A percentile compares a stretch with the other conserved stretches of the same genome.
Conservation (phyloP, 1,140 invertebrate species). For the Temnothorax longispinosus region DNA sequence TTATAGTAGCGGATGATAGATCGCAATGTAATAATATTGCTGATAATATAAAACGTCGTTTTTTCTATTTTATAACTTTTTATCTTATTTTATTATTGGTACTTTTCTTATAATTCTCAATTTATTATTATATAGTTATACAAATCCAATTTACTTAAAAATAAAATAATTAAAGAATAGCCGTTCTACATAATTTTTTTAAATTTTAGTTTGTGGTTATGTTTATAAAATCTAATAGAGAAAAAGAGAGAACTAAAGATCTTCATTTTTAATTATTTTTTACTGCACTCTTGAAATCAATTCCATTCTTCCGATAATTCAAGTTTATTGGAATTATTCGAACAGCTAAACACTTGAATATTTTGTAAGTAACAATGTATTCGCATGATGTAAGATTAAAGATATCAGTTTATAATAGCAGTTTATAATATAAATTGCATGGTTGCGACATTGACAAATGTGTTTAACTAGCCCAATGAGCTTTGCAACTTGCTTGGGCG, state of each 20-base stretch:
- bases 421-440: constrained; percentile 20
- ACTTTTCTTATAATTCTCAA: not conserved
- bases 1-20: not conserved
- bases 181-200: not conserved
- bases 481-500: constrained; percentile 44
- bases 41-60: not conserved
- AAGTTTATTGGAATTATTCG: not conserved
- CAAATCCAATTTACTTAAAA: not conserved
- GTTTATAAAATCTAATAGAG: not conserved
- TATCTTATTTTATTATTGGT: not conserved
- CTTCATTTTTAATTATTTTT: not conserved
- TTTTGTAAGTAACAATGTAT: not conserved
- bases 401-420: not conserved
- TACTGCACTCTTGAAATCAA: not conserved
- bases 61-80: not conserved
- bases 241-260: not conserved
- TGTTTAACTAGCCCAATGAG: constrained; percentile 72
- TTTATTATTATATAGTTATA: not conserved
- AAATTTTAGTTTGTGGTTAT: not conserved
- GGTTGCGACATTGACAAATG: constrained; percentile 61
- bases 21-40: not conserved
- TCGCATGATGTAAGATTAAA: not conserved
- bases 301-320: not conserved
- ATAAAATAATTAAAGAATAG: not conserved
- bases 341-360: not conserved